phyloP scores from a whole-genome alignment of 2,113 vertebrate genomes.

The Lepisosteus oculatus region DNA sequence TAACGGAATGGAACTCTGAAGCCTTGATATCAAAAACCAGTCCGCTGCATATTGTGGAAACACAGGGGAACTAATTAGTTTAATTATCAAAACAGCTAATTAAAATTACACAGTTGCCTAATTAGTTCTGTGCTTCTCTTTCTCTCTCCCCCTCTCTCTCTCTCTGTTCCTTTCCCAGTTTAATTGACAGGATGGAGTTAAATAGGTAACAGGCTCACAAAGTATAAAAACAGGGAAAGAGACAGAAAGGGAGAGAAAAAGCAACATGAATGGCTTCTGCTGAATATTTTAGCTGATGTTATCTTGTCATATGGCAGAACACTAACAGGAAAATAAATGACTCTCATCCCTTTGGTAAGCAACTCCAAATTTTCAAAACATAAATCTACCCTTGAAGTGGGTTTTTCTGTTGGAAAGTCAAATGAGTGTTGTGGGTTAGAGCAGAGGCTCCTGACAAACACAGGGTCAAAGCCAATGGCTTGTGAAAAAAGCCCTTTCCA shows the following conservation, averaged over 20 bases:
- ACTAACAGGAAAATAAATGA: constrained; percentile 85
- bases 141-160: constrained; percentile 82
- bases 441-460: constrained; percentile 56
- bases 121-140: constrained; percentile 98
- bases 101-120: constrained; percentile 99
- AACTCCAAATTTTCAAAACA: constrained; percentile 77
- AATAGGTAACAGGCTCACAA: constrained; percentile 81
- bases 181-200: constrained; percentile 99
- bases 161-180: constrained; percentile 69
- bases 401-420: constrained; percentile 48
- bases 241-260: constrained; percentile 40
- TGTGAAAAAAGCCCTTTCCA: constrained; percentile 15
- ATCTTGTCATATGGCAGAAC: constrained; percentile 78
- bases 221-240: constrained; percentile 61
- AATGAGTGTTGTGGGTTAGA: constrained; percentile 39
- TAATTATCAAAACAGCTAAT: constrained; percentile 99
- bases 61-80: constrained; percentile 99
- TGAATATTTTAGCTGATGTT: constrained; percentile 82
- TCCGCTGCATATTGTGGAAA: constrained; percentile 97
- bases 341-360: constrained; percentile 76
- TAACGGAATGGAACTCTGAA: constrained; percentile 95
- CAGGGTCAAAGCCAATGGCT: constrained; percentile 57
- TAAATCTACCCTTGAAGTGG: constrained; percentile 76
- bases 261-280: constrained; percentile 61
- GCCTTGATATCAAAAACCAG: constrained; percentile 88